Conservation (phyloP, 2,797 vertebrate genomes). For the Myripristis jacobus region DNA sequence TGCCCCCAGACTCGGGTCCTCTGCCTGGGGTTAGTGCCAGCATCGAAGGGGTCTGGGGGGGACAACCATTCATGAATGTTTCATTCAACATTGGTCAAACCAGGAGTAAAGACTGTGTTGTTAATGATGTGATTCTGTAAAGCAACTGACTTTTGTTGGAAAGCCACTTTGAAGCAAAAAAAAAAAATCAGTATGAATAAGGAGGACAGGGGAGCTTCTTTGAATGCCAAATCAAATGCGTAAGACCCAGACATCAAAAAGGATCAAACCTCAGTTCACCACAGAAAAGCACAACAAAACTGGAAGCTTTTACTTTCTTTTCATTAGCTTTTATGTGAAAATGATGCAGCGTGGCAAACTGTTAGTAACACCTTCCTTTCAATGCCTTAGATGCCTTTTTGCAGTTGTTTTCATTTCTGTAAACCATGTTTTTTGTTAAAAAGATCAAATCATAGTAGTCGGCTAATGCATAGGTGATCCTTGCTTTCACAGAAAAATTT, state of each 20-base stretch:
- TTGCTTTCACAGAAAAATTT: no score
- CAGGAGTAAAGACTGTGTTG: conserved; percentile 1
- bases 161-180: not conserved
- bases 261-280: not conserved
- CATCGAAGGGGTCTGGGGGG: conserved; percentile 87
- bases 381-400: not conserved
- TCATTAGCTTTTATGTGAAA: conserved; percentile 22
- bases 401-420: not conserved
- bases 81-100: conserved; percentile 17
- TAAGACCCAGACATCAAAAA: not conserved
- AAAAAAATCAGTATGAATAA: not conserved
- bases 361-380: not conserved
- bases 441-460: no score
- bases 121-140: conserved; percentile 3
- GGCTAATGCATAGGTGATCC: no score
- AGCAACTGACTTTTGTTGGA: not conserved
- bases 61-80: conserved; percentile 7
- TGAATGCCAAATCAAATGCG: not conserved
- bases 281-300: not conserved
- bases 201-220: not conserved
- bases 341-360: conserved; percentile 1
- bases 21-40: conserved; percentile 88
- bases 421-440: no score
- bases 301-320: not conserved
- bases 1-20: conserved; percentile 94